These are phyloP conservation scores for Ambastaia sidthimunki DNA, from an alignment of 2,797 vertebrate species.

Conservation along the genomic window DNA sequence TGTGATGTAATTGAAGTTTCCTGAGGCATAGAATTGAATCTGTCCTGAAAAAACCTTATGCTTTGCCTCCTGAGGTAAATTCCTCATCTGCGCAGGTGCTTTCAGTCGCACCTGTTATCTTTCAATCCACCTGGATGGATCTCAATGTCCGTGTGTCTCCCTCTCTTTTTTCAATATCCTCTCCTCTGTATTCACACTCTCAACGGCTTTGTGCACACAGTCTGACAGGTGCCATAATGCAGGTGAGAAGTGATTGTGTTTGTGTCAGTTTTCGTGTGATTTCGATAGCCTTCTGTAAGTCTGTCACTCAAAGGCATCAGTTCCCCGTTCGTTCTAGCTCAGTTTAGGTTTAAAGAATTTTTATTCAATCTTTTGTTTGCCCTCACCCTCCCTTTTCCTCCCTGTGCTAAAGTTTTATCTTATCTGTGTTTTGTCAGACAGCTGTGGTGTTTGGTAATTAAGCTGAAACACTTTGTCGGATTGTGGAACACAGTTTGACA, in stretches of 20 bases:
- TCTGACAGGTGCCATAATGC: conserved; percentile 12
- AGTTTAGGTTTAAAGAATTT: neutral
- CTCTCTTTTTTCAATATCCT: conserved; percentile 24
- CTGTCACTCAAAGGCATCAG: neutral
- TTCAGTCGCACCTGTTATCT: conserved; percentile 41
- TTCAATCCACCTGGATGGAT: conserved; percentile 44
- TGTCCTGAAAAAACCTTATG: conserved; percentile 12
- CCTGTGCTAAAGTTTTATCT: neutral
- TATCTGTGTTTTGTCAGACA: conserved; percentile 31
- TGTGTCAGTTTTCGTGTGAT: neutral
- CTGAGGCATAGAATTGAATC: conserved; percentile 39
- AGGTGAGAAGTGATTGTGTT: conserved; percentile 14
- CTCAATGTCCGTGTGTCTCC: conserved; percentile 27
- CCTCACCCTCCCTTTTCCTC: neutral
- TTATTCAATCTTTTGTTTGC: neutral
- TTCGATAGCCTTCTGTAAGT: conserved; percentile 14
- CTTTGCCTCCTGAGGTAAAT: conserved; percentile 40
- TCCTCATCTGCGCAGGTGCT: conserved; percentile 31
- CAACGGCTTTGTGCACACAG: neutral
- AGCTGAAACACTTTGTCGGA: conserved; percentile 16
- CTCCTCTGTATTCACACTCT: conserved; percentile 35
- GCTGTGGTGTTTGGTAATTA: conserved; percentile 22
- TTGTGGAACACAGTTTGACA: neutral
- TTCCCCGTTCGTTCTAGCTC: neutral
- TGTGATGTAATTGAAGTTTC: conserved; percentile 36